Base-by-base conservation (phyloP, 2,888 invertebrate genomes). In the Lepidocyrtinus sp. region DNA sequence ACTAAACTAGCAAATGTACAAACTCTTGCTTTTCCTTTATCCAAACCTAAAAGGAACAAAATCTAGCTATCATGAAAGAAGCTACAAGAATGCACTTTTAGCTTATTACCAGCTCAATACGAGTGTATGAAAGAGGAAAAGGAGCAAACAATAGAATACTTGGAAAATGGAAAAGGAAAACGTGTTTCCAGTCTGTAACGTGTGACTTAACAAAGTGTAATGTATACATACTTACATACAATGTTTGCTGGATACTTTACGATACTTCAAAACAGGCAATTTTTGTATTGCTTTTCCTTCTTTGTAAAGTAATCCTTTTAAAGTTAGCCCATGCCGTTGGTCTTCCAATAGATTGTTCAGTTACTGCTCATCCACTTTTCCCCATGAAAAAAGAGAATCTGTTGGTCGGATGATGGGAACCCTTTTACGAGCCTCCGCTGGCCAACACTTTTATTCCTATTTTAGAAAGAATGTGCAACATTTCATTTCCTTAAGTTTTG, bases 401-500 rank as follows among this genome's bases (percentile, higher is more conserved):
- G 50, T 50, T 50, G 50, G 50, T 50, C 17, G 15, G 50, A 50
- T 50, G 5, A 50, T 50, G 50, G 50, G 65, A 68, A 68, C 50
- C 25, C 68, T 45, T 68, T 68, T 50, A 50, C 46, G 68, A 36
- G 45, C 45, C 17, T 36, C 19, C 9, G 45, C 45, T 36, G 27
- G 19, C 50, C 50, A 50, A 1, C 50, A 1, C 50, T 50, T 50
- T 50, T 50, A 50, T 50, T 50, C 50, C 36, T 64, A 9, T 62
- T 64, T 64, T 65, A 2, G 9, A 19, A n/a, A 12, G 21, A 65
- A 36, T 65, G 65, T n/a, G 27, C 24, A 36, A 9, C 19, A 65
- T 65, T 65, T 36, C 36, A 50, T 50, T 50, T 50, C 50, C 50
- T 50, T 50, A 50, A 50, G 50, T 50, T n/a, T 50, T 50, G 50